A percentile compares a stretch with the other conserved stretches of the same genome.
These are phyloP conservation scores for Heterocephalus glaber DNA, from an alignment of 2,113 vertebrate genomes.

Conservation along the genomic window DNA sequence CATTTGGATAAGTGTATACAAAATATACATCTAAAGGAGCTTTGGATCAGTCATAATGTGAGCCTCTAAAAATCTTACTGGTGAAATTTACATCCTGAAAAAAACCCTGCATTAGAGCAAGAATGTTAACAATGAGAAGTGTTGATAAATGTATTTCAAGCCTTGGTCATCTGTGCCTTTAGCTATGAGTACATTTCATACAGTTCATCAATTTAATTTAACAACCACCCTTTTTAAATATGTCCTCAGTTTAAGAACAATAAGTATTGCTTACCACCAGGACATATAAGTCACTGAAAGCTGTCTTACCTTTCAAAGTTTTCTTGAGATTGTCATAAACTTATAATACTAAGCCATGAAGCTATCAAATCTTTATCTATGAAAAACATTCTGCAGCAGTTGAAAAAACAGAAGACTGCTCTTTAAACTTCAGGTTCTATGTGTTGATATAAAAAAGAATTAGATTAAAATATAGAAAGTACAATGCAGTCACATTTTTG, in stretches of 20 bases:
- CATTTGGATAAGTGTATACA: not conserved
- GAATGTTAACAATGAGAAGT: not conserved
- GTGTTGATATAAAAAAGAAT: constrained; percentile 18
- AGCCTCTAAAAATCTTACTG: not conserved
- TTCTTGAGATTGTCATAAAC: not conserved
- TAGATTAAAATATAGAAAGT: constrained; percentile 20
- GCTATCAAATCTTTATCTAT: not conserved
- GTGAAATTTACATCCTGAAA: constrained; percentile 15
- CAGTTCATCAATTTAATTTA: not conserved
- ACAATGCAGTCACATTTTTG: not conserved
- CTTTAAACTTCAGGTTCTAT: not conserved
- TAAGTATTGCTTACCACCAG: not conserved
- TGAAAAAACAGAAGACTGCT: not conserved
- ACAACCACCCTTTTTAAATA: not conserved
- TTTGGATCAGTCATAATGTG: not conserved
- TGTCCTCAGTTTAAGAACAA: not conserved
- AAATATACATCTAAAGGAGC: not conserved
- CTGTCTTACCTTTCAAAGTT: not conserved
- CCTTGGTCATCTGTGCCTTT: not conserved
- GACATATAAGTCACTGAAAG: not conserved
- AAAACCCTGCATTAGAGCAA: not conserved
- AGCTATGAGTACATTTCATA: not conserved
- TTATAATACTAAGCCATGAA: not conserved
- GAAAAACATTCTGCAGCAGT: constrained; percentile 42
- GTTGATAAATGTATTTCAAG: not conserved